phyloP scores from a whole-genome alignment of 2,888 invertebrate genomes.

The Willowsia nigromaculata region DNA sequence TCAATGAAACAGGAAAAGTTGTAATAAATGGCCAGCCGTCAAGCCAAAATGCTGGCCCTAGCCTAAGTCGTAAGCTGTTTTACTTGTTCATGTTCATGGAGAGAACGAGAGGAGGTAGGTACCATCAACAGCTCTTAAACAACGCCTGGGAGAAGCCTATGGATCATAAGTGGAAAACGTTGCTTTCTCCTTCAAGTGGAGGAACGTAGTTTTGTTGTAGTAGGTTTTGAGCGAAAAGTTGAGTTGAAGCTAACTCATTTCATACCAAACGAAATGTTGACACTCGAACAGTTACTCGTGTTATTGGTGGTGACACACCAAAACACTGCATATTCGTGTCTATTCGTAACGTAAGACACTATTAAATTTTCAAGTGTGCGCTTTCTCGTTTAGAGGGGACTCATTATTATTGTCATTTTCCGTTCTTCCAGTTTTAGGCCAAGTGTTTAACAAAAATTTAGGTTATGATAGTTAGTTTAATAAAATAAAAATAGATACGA shows the following conservation, averaged over 20 bases:
- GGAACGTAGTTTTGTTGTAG: neutral
- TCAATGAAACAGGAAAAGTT: conserved; percentile 9
- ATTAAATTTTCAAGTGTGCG: conserved; percentile 29
- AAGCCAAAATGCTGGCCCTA: neutral
- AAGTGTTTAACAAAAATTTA: neutral
- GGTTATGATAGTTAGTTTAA: neutral
- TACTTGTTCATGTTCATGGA: neutral
- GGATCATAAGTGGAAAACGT: neutral
- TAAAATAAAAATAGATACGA: neutral
- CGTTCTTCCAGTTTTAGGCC: conserved; percentile 13
- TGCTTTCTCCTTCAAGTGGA: neutral
- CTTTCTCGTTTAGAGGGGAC: neutral
- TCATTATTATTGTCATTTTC: neutral
- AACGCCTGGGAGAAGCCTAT: neutral
- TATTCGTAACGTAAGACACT: too few species aligned
- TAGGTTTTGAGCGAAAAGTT: neutral
- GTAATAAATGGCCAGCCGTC: conserved; percentile 17
- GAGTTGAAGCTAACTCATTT: neutral
- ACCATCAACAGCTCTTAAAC: neutral
- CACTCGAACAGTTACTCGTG: neutral
- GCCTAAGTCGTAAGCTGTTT: too few species aligned
- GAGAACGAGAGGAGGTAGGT: neutral
- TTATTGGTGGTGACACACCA: conserved; percentile 24
- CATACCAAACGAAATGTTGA: neutral
- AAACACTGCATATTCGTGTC: neutral